Conservation (phyloP, 2,888 invertebrate species). For the Palloptera scutellata region DNA sequence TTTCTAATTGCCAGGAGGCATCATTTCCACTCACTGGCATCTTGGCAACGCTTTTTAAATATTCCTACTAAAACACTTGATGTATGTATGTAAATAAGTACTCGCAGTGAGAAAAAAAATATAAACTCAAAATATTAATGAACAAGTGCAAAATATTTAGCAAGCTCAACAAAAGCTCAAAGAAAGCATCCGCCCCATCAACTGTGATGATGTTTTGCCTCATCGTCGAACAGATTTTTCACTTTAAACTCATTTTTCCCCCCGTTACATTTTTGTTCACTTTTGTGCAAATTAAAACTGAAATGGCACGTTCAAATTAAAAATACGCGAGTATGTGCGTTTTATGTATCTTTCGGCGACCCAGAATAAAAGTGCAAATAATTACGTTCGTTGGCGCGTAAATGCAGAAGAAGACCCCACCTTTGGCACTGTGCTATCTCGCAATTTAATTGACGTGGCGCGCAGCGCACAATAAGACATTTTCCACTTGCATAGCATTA, state of each 20-base stretch:
- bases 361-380: not conserved
- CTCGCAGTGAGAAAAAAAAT: too few species aligned
- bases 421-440: not conserved
- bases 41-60: too few species aligned
- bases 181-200: not conserved
- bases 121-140: too few species aligned
- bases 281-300: not conserved
- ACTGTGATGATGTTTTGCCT: not conserved
- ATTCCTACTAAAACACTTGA: too few species aligned
- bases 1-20: too few species aligned
- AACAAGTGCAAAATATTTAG: not conserved
- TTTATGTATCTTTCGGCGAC: not conserved
- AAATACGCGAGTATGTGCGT: not conserved
- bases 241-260: too few species aligned
- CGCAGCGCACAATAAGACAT: not conserved
- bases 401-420: not conserved
- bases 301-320: not conserved
- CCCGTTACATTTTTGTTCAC: too few species aligned
- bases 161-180: not conserved
- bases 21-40: too few species aligned
- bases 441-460: constrained; percentile 22
- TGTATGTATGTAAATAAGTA: too few species aligned
- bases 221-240: not conserved
- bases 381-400: too few species aligned
- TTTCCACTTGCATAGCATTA: too few species aligned